Evolutionary conservation across 2,888 invertebrate species (phyloP), one percentile per base, ranked within the genome.

Genomic region (Nephrotoma guestfalica): DNA sequence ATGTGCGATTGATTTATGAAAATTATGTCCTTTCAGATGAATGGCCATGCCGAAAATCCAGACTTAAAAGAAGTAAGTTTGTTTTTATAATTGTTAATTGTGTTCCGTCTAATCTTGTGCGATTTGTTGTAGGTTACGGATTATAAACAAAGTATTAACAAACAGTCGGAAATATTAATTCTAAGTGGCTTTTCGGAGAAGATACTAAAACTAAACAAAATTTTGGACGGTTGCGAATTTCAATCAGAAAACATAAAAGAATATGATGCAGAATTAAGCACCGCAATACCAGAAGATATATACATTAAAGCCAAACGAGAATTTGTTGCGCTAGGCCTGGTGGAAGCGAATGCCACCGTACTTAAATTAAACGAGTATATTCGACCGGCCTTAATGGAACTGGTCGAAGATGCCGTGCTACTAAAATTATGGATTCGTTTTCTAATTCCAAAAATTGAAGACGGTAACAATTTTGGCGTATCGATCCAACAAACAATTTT

Each of bases 391-490:
- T 94, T 94, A 89, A 93, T 93, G 90, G 94, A 93, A 90, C 93
- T 91, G 87, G 91, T 93, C 89, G 91, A 89, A 57, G 89, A 91
- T 91, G 91, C 92, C 41, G 92, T 92, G 86, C 91, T 97, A 94
- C 92, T 98, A 88, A 98, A 98, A 93, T 98, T 99, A 98, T 99
- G 99, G 99, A 97, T 99, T 89, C 97, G 98, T 6, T 98, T 98
- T 90, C 95, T 99, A 94, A 99, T 99, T 91, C 99, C 99, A 2
- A 98, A 98, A 93, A 99, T 99, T 89, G 99, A 99, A 92, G 99
- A 99, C 91, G 99, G 99, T 86, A 99, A 99, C 92, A 99, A 99
- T 91, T 99, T 99, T 92, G 99, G 99, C 83, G 99, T 99, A 1
- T 98, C 98, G 87, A 97, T 99, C 90, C 99, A 99, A 93, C 99